Percentiles rank a stretch among this genome's conserved stretches.
Conservation (phyloP, 2,888 invertebrate species). For the Tanypteryx hageni region DNA sequence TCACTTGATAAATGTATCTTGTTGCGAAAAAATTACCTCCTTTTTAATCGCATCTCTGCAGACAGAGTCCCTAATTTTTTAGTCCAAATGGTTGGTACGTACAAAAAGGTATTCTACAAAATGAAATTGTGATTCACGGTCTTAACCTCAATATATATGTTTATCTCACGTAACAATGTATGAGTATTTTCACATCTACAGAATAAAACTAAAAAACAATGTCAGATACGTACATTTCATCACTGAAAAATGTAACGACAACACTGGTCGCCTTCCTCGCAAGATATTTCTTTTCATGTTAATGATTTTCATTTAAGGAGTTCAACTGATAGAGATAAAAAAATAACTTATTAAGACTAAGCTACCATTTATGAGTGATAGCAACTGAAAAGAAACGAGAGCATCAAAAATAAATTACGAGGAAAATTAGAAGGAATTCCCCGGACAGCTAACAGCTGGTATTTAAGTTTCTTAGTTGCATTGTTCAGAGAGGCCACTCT, state of each 20-base stretch:
- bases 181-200: not conserved
- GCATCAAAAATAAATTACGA: constrained; percentile 19
- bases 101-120: not conserved
- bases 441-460: not conserved
- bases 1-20: not conserved
- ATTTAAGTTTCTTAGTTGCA: not conserved
- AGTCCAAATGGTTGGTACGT: not conserved
- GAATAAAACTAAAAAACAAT: not conserved
- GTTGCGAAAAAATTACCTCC: not conserved
- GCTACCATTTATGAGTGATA: not conserved
- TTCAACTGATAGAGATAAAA: not conserved
- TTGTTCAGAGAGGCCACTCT: constrained; percentile 48
- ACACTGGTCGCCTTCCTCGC: not conserved
- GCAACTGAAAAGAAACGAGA: not conserved
- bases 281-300: not conserved
- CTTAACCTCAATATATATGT: not conserved
- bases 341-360: not conserved
- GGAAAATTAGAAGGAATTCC: not conserved
- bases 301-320: not conserved
- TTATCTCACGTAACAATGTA: not conserved
- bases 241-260: not conserved
- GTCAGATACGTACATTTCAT: constrained; percentile 16
- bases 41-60: not conserved
- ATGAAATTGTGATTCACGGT: not conserved
- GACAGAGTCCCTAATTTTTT: not conserved